Evolutionary conservation across 1,140 invertebrate species (phyloP).

Genomic region (Aphis gossypii): DNA sequence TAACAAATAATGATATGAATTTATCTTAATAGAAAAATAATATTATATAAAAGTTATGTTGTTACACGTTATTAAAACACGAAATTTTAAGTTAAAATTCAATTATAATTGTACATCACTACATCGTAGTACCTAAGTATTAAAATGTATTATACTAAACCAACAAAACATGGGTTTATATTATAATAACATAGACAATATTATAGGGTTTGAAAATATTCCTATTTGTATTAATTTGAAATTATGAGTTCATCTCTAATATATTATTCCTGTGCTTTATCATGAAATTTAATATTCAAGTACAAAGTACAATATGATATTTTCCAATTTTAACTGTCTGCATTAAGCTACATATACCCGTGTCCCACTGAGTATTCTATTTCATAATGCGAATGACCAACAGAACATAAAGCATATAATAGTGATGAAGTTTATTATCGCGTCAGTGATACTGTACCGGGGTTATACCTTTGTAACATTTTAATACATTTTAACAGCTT

Average conservation of each 20-base stretch:
- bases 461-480: neutral
- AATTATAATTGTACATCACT: too few species aligned
- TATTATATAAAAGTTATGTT: too few species aligned
- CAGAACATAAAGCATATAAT: neutral
- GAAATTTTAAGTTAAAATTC: too few species aligned
- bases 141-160: too few species aligned
- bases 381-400: neutral
- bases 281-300: neutral
- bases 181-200: neutral
- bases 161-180: neutral
- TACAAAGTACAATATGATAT: neutral
- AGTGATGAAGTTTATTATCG: neutral
- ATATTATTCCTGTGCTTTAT: neutral
- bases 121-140: neutral
- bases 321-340: neutral
- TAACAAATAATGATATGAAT: too few species aligned
- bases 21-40: too few species aligned
- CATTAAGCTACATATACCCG: neutral
- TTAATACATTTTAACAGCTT: slow-evolving; percentile 18
- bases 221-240: neutral
- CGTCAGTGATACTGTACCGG: neutral
- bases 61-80: too few species aligned
- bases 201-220: neutral
- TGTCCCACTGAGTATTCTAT: neutral
- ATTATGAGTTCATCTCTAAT: neutral